Conservation (phyloP, 1,140 invertebrate genomes). For the Drosophila santomea region DNA sequence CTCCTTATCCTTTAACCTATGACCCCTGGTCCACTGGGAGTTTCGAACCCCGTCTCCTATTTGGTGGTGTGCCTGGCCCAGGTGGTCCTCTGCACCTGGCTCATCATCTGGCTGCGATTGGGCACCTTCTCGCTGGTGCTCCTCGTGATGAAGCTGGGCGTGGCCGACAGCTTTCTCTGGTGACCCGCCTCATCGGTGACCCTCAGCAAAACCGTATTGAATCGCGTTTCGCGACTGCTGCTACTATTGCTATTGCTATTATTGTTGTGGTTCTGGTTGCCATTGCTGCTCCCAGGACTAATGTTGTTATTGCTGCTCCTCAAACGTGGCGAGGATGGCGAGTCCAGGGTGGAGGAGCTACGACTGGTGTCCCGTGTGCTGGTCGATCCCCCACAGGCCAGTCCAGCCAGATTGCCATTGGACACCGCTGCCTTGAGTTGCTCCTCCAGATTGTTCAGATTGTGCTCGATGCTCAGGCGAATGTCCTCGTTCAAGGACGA, state of each 20-base stretch:
- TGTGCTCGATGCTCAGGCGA: slow-evolving; percentile 80
- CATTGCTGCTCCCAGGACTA: slow-evolving; percentile 57
- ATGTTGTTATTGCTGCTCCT: slow-evolving; percentile 66
- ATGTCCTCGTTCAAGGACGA: slow-evolving; percentile 65
- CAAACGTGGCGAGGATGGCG: slow-evolving; percentile 69
- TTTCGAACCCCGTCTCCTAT: slow-evolving; percentile 84
- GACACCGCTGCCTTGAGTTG: slow-evolving; percentile 87
- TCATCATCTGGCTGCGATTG: slow-evolving; percentile 92
- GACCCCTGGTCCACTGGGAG: slow-evolving; percentile 30
- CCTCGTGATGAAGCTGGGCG: slow-evolving; percentile 88
- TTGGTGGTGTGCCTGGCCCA: slow-evolving; percentile 95
- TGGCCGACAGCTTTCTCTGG: slow-evolving; percentile 81
- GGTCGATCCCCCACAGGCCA: slow-evolving; percentile 67
- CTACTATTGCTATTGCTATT: slow-evolving; percentile 42
- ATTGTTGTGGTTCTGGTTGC: slow-evolving; percentile 41
- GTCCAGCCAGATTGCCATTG: slow-evolving; percentile 73
- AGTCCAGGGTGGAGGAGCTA: slow-evolving; percentile 76
- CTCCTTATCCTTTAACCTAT: slow-evolving; percentile 25
- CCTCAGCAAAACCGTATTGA: slow-evolving; percentile 67
- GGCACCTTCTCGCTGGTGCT: slow-evolving; percentile 94
- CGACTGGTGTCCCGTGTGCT: slow-evolving; percentile 73
- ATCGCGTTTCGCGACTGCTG: slow-evolving; percentile 59
- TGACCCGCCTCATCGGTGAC: slow-evolving; percentile 84
- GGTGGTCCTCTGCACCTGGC: slow-evolving; percentile 90
- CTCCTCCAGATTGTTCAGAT: slow-evolving; percentile 78